Evolutionary conservation across 2,888 invertebrate genomes (phyloP).

Genomic region (Disparrhopalites patrizii): DNA sequence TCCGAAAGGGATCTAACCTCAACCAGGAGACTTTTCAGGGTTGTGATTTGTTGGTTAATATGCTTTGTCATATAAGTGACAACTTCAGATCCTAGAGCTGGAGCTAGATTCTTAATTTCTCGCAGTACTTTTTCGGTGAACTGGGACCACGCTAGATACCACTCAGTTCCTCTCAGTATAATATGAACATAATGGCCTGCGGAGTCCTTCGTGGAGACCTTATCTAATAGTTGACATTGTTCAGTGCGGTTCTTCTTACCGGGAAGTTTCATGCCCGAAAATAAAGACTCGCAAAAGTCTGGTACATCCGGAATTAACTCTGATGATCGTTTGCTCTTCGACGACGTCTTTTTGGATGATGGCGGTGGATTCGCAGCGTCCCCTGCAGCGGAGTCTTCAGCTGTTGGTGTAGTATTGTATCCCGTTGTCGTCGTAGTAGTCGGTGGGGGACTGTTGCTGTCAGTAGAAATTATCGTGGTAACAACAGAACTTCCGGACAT

Average conservation of each 20-base stretch:
- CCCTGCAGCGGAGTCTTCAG: not conserved
- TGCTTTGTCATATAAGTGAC: slow-evolving; percentile 23
- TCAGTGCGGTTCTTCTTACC: not conserved
- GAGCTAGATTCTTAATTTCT: slow-evolving; percentile 19
- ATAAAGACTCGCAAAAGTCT: slow-evolving; percentile 19
- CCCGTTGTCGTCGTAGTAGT: not conserved
- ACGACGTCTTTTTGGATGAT: not conserved
- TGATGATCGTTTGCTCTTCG: not conserved
- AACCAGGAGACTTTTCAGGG: slow-evolving; percentile 11
- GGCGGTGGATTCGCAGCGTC: not conserved
- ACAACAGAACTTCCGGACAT: too few relatives aligned
- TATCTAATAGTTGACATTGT: not conserved
- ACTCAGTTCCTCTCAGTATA: slow-evolving; percentile 13
- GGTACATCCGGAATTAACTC: slow-evolving; percentile 6
- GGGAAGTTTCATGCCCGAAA: not conserved
- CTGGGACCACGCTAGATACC: slow-evolving; percentile 24
- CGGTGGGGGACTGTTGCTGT: not conserved
- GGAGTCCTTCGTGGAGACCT: not conserved
- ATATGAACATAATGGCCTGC: slow-evolving; percentile 11
- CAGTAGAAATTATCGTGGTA: too few relatives aligned
- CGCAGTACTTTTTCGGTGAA: slow-evolving; percentile 18
- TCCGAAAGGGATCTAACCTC: not conserved
- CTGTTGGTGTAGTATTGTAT: too few relatives aligned
- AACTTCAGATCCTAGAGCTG: slow-evolving; percentile 19
- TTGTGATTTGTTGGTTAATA: slow-evolving; percentile 10